phyloP scores from a whole-genome alignment of 2,113 vertebrate genomes.

The Caranx melampygus region DNA sequence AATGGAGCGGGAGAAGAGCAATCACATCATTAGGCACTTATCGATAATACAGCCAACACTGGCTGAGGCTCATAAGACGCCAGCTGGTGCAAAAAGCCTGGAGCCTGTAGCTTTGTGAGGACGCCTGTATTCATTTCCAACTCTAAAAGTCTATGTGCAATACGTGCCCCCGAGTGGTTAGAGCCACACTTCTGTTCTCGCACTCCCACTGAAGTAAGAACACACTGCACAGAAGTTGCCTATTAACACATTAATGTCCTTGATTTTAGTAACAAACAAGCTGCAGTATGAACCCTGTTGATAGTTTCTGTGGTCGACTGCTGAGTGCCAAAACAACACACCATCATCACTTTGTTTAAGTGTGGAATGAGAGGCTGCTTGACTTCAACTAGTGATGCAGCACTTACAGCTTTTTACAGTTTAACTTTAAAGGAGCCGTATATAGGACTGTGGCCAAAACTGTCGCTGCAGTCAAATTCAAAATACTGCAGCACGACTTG shows the following conservation, averaged over 20 bases:
- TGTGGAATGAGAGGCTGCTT: not conserved
- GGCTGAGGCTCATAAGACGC: constrained; percentile 57
- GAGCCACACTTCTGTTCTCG: constrained; percentile 14
- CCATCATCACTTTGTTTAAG: not conserved
- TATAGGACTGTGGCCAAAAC: too few species aligned
- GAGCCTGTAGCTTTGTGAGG: constrained; percentile 38
- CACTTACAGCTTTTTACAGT: not conserved
- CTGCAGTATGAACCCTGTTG: not conserved
- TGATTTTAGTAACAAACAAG: constrained; percentile 23
- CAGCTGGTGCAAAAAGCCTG: constrained; percentile 40
- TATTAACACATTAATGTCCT: constrained; percentile 24
- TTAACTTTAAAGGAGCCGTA: too few species aligned
- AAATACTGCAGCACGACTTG: too few species aligned
- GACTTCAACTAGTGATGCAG: not conserved
- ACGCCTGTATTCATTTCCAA: constrained; percentile 19
- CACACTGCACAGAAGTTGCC: constrained; percentile 4
- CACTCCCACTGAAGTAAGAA: constrained; percentile 26
- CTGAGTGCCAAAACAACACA: constrained; percentile 12
- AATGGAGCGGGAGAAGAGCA: constrained; percentile 63
- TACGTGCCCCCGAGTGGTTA: constrained; percentile 27
- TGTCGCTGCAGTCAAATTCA: too few species aligned
- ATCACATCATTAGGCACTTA: constrained; percentile 71
- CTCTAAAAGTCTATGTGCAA: constrained; percentile 37
- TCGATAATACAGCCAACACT: constrained; percentile 55
- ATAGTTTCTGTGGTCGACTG: not conserved